A percentile compares a stretch with the other conserved stretches of the same genome.
Evolutionary conservation across 1,140 invertebrate species (phyloP).

Genomic region (Ceratoteleas bidentatus): DNA sequence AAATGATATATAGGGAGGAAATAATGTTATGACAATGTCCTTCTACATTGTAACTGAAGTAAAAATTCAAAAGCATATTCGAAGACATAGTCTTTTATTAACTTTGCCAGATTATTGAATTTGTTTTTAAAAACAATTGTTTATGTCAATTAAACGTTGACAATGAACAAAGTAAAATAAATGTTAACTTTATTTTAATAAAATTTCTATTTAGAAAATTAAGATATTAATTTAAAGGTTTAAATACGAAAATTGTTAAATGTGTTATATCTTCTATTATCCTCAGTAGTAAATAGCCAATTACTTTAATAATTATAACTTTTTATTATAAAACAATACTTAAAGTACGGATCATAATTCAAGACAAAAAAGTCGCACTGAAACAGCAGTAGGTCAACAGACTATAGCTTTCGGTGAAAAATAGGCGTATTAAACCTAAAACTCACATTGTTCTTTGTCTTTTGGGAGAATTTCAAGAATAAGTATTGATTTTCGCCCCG

Average conservation of each 20-base stretch:
- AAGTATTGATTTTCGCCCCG: conserved; percentile 39
- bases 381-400: not conserved
- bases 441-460: conserved; percentile 32
- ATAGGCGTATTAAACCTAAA: conserved; percentile 11
- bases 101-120: too few relatives aligned
- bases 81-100: too few relatives aligned
- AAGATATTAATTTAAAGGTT: not conserved
- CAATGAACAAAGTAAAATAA: too few relatives aligned
- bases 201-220: too few relatives aligned
- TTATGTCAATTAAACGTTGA: too few relatives aligned
- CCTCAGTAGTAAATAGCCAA: not conserved
- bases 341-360: not conserved
- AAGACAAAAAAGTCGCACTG: not conserved
- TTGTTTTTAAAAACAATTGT: too few relatives aligned
- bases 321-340: not conserved
- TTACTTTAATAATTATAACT: not conserved
- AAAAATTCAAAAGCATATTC: too few relatives aligned
- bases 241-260: not conserved
- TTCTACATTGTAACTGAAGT: too few relatives aligned
- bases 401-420: conserved; percentile 4
- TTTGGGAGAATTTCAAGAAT: conserved; percentile 36
- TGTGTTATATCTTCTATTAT: too few relatives aligned
- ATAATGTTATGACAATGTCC: too few relatives aligned
- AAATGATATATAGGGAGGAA: too few relatives aligned
- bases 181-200: too few relatives aligned